Evolutionary conservation across 2,113 vertebrate species (phyloP).

Genomic region (Proteles cristata): DNA sequence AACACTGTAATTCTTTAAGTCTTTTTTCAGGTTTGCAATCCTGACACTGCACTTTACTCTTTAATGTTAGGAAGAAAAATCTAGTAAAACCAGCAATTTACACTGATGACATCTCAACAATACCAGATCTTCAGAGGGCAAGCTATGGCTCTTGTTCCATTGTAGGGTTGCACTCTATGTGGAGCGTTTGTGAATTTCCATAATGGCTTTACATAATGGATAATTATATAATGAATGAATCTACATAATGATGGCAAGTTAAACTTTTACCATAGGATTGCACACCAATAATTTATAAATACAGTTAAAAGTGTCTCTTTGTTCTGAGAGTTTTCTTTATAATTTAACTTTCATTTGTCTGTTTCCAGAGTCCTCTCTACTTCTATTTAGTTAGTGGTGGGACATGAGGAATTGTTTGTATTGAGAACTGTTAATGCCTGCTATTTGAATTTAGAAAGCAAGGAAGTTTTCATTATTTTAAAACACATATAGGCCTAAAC

Average conservation of each 20-base stretch:
- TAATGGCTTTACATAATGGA: conserved; percentile 81
- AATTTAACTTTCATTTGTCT: conserved; percentile 77
- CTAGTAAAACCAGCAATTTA: conserved; percentile 84
- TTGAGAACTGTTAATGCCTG: conserved; percentile 75
- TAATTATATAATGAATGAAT: conserved; percentile 84
- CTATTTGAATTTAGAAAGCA: conserved; percentile 65
- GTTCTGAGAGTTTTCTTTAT: conserved; percentile 77
- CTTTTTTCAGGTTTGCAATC: conserved; percentile 58
- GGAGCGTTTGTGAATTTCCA: conserved; percentile 82
- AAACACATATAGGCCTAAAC: conserved; percentile 22
- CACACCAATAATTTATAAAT: conserved; percentile 81
- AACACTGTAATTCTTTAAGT: conserved; percentile 43
- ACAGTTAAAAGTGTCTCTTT: conserved; percentile 81
- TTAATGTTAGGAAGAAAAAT: conserved; percentile 78
- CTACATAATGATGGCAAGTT: conserved; percentile 82
- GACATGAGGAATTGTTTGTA: conserved; percentile 71
- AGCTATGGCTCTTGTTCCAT: conserved; percentile 56
- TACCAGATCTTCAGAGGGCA: conserved; percentile 77
- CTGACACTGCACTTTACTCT: conserved; percentile 75
- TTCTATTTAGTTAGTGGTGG: conserved; percentile 34
- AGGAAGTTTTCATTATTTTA: conserved; percentile 57
- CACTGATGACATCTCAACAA: conserved; percentile 83
- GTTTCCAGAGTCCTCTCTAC: conserved; percentile 56
- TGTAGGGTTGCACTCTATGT: background rate
- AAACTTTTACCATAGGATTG: conserved; percentile 82